These are phyloP conservation scores for Mesoligia furuncula DNA, from an alignment of 2,888 invertebrate species.

Conservation along the genomic window DNA sequence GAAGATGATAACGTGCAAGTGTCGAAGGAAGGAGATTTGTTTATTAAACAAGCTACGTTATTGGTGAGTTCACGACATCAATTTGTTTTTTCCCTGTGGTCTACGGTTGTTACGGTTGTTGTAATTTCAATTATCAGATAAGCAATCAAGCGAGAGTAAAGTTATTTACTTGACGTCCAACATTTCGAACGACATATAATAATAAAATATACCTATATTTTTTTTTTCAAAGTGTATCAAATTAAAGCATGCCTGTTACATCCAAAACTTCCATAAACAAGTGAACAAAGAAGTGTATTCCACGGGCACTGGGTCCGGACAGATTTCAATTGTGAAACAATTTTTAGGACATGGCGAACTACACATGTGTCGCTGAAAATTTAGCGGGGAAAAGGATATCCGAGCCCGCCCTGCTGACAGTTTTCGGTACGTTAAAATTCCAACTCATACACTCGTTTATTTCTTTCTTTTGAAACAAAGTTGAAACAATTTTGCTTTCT, in stretches of 20 bases:
- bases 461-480: constrained; percentile 38
- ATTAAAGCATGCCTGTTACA: constrained; percentile 2
- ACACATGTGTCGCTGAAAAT: constrained; percentile 98
- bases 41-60: constrained; percentile 96
- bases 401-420: constrained; percentile 96
- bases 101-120: too few species aligned
- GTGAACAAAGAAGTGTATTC: constrained; percentile 51
- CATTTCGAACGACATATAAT: not conserved
- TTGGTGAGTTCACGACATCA: constrained; percentile 80
- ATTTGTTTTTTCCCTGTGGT: not conserved
- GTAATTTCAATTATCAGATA: not conserved
- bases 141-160: not conserved
- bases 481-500: constrained; percentile 16
- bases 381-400: constrained; percentile 96
- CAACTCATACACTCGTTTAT: constrained; percentile 30
- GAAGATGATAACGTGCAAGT: constrained; percentile 92
- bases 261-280: constrained; percentile 21
- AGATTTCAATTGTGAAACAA: constrained; percentile 65
- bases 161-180: not conserved
- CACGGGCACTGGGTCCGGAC: constrained; percentile 38
- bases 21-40: constrained; percentile 95
- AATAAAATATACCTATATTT: not conserved
- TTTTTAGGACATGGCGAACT: constrained; percentile 96
- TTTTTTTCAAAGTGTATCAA: not conserved
- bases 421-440: constrained; percentile 94